A percentile compares a stretch with the other conserved stretches of the same genome.
Conservation (phyloP, 2,888 invertebrate species). For the Flabesymbios commensalis region DNA sequence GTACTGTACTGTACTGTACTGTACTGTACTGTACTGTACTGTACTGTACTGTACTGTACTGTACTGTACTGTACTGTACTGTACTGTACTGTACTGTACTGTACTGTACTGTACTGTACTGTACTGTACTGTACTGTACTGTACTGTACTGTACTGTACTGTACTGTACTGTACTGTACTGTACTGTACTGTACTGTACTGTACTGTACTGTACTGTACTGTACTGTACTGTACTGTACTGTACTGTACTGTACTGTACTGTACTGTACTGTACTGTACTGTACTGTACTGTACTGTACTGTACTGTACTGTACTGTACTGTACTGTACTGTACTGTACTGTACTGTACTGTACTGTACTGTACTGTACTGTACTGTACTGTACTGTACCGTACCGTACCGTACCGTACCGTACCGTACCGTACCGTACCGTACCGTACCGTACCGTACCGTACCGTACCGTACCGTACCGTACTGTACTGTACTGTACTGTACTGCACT, state of each 20-base stretch:
- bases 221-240: slow-evolving; percentile 11
- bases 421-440: slow-evolving; percentile 2
- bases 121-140: neutral
- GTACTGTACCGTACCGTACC: neutral
- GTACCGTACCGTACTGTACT: slow-evolving; percentile 7
- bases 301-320: neutral
- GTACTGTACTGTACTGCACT: neutral
- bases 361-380: slow-evolving; percentile 4
- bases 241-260: slow-evolving; percentile 5
- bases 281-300: slow-evolving; percentile 1
- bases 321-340: neutral
- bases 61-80: neutral
- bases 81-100: neutral
- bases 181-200: slow-evolving; percentile 7
- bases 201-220: slow-evolving; percentile 2
- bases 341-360: slow-evolving; percentile 1
- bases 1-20: too few species aligned
- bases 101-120: neutral
- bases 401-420: neutral
- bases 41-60: neutral
- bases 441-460: slow-evolving; percentile 11
- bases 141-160: slow-evolving; percentile 10
- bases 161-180: slow-evolving; percentile 10
- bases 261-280: slow-evolving; percentile 2
- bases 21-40: too few species aligned